Base-by-base conservation (phyloP, 2,888 invertebrate genomes). In the Hypselothyrea guttata region DNA sequence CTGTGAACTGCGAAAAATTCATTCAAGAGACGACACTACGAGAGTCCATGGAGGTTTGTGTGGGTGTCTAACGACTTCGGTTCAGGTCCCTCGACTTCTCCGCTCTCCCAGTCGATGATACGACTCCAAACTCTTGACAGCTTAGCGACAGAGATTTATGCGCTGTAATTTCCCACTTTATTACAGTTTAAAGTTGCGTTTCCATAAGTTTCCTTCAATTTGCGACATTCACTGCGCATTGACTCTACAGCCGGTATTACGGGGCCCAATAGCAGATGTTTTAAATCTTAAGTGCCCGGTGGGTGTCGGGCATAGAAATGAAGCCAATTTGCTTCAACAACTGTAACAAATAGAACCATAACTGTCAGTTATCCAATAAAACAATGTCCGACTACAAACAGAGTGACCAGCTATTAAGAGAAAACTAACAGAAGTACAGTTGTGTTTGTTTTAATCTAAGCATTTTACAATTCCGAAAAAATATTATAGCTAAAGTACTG, bases 131-230 rank as follows among this genome's bases (percentile, higher is more conserved):
- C 45, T 49, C 68, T 77, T 84, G 86, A 84, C 84, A 84, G 76
- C 72, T 82, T 59, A 62, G 69, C 67, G 86, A 84, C 84, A 84
- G 75, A 83, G 84, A 84, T 84, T 84, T 84, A 86, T 84, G 77
- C 63, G 58, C 75, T 71, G 76, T 79, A 74, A 84, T 86, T 84
- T 84, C 76, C 85, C 77, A 83, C 77, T 84, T 84, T 84, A 84
- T 84, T 84, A 74, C 84, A 72, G 79, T 81, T 81, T 82, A 81
- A 84, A 79, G 71, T 79, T 81, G 84, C 84, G 68, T 84, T 79
- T 79, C 74, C 77, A 69, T 81, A 84, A 71, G 78, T 84, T 83
- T 74, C 76, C 54, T 45, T 28, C 42, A 49, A 53, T 71, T 66
- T 49, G 72, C 28, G 28, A 8, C 28, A 8, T 28, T 28, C 33